A percentile compares a stretch with the other conserved stretches of the same genome.
Conservation (phyloP, 1,140 invertebrate genomes). For the Euura saliciscinereae region DNA sequence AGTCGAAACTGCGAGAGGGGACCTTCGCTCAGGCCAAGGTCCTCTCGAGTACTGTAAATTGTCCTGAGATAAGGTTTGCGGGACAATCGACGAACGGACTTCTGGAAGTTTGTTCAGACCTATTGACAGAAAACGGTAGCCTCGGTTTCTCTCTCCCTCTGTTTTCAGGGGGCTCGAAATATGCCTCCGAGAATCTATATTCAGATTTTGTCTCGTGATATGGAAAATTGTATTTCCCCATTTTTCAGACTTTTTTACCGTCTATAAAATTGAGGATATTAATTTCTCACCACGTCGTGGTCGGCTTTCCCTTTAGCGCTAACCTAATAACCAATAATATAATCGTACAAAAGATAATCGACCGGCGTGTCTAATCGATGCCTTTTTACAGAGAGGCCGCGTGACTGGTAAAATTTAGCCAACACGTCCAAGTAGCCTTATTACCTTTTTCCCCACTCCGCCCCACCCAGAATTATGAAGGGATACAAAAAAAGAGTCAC, state of each 20-base stretch:
- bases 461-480: neutral
- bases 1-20: neutral
- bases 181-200: too few species aligned
- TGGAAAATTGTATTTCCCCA: too few species aligned
- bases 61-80: neutral
- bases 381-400: slow-evolving; percentile 4
- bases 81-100: neutral
- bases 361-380: neutral
- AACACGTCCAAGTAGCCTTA: neutral
- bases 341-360: slow-evolving; percentile 16
- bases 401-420: slow-evolving; percentile 5
- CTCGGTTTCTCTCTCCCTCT: neutral
- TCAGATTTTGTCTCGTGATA: too few species aligned
- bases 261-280: too few species aligned
- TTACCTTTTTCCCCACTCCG: neutral
- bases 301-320: slow-evolving; percentile 9
- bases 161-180: neutral
- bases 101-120: neutral
- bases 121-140: slow-evolving; percentile 7
- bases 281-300: neutral
- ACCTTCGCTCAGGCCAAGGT: neutral
- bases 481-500: neutral
- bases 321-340: slow-evolving; percentile 16
- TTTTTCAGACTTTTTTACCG: too few species aligned
- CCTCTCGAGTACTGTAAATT: neutral